A percentile compares a stretch with the other conserved stretches of the same genome.
These are phyloP conservation scores for Anolis apletophallus DNA, from an alignment of 2,797 vertebrate species.

Conservation along the genomic window DNA sequence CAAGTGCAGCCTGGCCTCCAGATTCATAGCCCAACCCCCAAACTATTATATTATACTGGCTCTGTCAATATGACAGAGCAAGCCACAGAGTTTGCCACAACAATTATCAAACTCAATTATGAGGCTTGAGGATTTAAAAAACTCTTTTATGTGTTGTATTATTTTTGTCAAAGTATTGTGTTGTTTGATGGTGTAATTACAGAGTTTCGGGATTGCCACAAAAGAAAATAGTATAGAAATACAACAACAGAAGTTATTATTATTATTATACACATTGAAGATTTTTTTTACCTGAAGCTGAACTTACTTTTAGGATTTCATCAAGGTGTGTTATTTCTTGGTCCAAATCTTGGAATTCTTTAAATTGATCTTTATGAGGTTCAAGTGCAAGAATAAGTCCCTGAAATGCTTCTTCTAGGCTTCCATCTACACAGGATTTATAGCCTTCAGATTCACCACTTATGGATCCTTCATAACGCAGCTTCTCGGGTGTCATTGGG, in stretches of 20 bases:
- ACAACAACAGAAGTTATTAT: no score
- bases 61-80: no score
- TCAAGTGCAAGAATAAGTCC: slow-evolving; percentile 91
- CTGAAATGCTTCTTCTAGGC: slow-evolving; percentile 94
- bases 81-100: no score
- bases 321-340: slow-evolving; percentile 94
- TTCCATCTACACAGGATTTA: slow-evolving; percentile 88
- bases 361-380: slow-evolving; percentile 89
- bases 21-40: no score
- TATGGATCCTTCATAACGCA: slow-evolving; percentile 71
- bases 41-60: no score
- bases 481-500: slow-evolving; percentile 69
- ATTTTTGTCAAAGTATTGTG: neutral
- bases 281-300: slow-evolving; percentile 43
- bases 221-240: neutral
- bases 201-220: neutral
- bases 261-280: slow-evolving; percentile 15
- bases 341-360: slow-evolving; percentile 94
- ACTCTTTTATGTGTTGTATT: no score
- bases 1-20: no score
- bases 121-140: no score
- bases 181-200: no score
- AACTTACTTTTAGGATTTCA: slow-evolving; percentile 94
- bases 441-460: slow-evolving; percentile 88
- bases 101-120: no score